A percentile compares a stretch with the other conserved stretches of the same genome.
phyloP scores from a whole-genome alignment of 1,140 invertebrate species.

The Diachasmimorpha longicaudata region DNA sequence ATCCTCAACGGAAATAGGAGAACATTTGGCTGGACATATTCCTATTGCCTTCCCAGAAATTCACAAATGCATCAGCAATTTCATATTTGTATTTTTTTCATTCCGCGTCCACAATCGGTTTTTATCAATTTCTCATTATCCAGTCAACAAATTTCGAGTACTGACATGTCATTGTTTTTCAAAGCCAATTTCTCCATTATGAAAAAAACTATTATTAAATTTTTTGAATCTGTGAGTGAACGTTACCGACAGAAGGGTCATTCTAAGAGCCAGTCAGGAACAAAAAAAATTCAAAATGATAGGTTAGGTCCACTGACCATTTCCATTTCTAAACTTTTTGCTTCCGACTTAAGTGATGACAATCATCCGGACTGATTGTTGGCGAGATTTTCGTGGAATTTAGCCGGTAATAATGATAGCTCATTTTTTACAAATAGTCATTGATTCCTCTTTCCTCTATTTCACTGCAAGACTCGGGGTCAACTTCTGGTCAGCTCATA shows the following conservation, averaged over 20 bases:
- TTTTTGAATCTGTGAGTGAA: not conserved
- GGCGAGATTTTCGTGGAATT: not conserved
- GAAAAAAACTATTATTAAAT: too few species aligned
- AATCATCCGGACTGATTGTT: not conserved
- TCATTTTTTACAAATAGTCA: not conserved
- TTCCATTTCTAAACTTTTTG: not conserved
- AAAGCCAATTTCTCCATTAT: too few species aligned
- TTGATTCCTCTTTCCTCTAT: not conserved
- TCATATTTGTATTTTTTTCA: too few species aligned
- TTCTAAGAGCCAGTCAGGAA: not conserved
- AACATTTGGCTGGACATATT: too few species aligned
- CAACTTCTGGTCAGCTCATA: constrained; percentile 10
- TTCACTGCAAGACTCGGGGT: not conserved
- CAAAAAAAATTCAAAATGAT: not conserved
- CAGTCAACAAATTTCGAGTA: too few species aligned
- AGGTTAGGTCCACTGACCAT: not conserved
- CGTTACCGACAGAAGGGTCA: constrained; percentile 5
- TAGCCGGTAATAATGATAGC: not conserved
- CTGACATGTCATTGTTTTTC: too few species aligned
- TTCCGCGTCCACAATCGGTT: too few species aligned
- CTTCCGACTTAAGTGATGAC: constrained; percentile 10
- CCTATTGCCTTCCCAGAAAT: too few species aligned
- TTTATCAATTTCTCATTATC: too few species aligned
- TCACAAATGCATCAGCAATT: too few species aligned
- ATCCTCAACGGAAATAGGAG: too few species aligned